Evolutionary conservation across 92 coral and sea anemone species (phyloP).

Genomic region (Zoanthus solanderi): DNA sequence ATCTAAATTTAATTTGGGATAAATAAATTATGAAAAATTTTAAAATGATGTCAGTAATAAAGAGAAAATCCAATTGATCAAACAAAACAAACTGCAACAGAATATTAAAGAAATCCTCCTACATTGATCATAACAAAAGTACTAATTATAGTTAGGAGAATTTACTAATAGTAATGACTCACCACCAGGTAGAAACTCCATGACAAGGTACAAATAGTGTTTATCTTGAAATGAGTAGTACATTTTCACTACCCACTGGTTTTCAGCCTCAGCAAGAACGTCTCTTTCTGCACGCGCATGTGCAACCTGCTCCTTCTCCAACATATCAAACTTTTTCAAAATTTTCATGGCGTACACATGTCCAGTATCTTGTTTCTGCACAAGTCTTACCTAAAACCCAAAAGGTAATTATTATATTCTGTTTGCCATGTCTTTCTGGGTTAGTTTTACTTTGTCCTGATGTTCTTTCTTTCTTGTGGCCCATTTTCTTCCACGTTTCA

Average conservation of each 20-base stretch:
- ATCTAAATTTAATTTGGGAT: no score
- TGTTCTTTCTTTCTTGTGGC: no score
- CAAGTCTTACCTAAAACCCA: conserved; percentile 85
- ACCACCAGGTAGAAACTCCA: conserved; percentile 99
- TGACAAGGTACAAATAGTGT: conserved; percentile 89
- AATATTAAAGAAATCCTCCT: no score
- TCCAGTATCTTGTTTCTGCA: conserved; percentile 96
- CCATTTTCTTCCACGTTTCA: no score
- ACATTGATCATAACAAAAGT: no score
- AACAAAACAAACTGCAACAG: no score
- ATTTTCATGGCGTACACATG: conserved; percentile 99
- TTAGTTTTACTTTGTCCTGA: no score
- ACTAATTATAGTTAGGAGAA: no score
- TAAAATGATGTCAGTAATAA: no score
- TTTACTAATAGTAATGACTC: conserved; percentile 9
- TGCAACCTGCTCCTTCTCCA: conserved; percentile 97
- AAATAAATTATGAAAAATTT: no score
- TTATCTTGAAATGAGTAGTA: conserved; percentile 95
- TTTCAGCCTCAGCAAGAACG: conserved; percentile 94
- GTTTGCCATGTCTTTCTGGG: background rate
- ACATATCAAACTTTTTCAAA: conserved; percentile 91
- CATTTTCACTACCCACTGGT: conserved; percentile 99
- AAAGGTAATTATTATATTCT: background rate
- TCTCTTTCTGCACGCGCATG: conserved; percentile 98
- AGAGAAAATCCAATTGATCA: no score